Evolutionary conservation across 2,888 invertebrate species (phyloP), one percentile per base, ranked within the genome.

Genomic region (Phaonia tiefii): DNA sequence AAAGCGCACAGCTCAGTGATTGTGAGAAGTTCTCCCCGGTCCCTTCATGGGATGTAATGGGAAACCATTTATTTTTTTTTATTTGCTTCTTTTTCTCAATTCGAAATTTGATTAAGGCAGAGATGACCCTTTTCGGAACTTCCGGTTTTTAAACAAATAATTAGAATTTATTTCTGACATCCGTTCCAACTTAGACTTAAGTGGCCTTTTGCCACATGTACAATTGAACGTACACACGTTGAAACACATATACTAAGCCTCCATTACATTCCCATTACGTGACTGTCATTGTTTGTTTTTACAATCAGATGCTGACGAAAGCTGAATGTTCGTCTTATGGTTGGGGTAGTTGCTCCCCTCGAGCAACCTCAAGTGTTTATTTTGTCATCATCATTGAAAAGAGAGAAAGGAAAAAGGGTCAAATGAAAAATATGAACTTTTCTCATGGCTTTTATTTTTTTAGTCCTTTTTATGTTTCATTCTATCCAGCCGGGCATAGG

Each of bases 331-430:
- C 8, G 31, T 3, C 39, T 22, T 17, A 22, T 42, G 63, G n/a
- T 42, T 20, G 20, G 39, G 22, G 39, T 42, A 39, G 63, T 42
- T 42, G 22, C 15, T 63, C 2, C 63, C 63, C 63, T 60, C 37
- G 37, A 39, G 60, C 60, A 60, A 60, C 15, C 39, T 63, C 63
- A 63, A 63, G 63, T 75, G 54, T 42, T 69, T 69, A 54, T 69
- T 56, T 46, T 78, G 67, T 22, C 71, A 67, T 78, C 69, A 60
- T 51, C 78, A 72, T 72, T 69, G 75, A 69, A 54, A 69, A 7
- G 63, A 69, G n/a, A n/a, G n/a, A n/a, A n/a, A n/a, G 75, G 39
- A 70, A 77, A 72, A 72, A 69, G 78, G 81, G 80, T 81, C 81
- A 81, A 75, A 71, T 65, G 81, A 49, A 56, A 75, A 81, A 78